A percentile compares a stretch with the other conserved stretches of the same genome.
These are phyloP conservation scores for Halocynthia roretzi DNA, from an alignment of 23 tunicate species.

Conservation along the genomic window DNA sequence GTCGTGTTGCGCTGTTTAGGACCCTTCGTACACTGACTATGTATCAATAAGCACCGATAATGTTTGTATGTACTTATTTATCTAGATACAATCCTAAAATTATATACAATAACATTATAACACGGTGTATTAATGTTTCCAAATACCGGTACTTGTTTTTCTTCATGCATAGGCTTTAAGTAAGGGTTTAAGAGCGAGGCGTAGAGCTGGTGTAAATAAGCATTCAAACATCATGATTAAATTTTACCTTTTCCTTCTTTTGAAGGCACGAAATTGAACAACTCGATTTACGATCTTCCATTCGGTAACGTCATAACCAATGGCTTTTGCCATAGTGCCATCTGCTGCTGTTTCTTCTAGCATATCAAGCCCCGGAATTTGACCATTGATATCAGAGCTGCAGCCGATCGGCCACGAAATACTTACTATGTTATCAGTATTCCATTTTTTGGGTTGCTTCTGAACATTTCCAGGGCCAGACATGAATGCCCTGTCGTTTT, in stretches of 20 bases:
- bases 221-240: no score
- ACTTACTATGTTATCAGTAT: background rate
- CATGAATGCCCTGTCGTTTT: constrained; percentile 23
- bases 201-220: no score
- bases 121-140: no score
- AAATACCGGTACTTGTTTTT: no score
- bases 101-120: no score
- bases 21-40: no score
- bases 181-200: no score
- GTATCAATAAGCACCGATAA: no score
- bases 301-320: constrained; percentile 55
- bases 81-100: no score
- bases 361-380: constrained; percentile 24
- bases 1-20: no score
- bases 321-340: constrained; percentile 40
- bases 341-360: constrained; percentile 41
- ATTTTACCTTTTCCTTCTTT: constrained; percentile 24
- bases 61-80: no score
- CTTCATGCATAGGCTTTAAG: no score
- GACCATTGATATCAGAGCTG: constrained; percentile 37
- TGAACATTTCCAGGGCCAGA: constrained; percentile 52
- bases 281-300: constrained; percentile 55
- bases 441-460: background rate
- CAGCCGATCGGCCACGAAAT: constrained; percentile 77
- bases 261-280: background rate